Evolutionary conservation across 2,888 invertebrate genomes (phyloP).

Genomic region (Pandemis cinnamomeana): DNA sequence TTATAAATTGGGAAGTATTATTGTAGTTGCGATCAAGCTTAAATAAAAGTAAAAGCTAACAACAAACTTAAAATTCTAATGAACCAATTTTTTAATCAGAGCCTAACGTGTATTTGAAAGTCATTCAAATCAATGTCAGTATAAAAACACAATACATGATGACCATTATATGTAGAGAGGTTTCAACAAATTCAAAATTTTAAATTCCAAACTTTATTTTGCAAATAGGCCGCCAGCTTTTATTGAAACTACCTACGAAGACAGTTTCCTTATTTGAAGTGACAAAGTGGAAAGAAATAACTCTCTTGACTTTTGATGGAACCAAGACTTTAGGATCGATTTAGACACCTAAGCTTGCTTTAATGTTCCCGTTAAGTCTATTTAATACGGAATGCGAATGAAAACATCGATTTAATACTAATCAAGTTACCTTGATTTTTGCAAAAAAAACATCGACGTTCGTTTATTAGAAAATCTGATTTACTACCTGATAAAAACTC

Average conservation of each 20-base stretch:
- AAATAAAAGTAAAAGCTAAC: not conserved
- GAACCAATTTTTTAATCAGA: too few species aligned
- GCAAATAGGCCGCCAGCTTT: too few species aligned
- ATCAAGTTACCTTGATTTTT: not conserved
- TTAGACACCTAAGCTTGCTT: not conserved
- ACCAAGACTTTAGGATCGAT: not conserved
- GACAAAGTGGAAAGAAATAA: not conserved
- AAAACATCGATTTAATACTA: not conserved
- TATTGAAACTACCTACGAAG: too few species aligned
- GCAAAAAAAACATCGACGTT: not conserved
- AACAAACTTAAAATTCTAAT: not conserved
- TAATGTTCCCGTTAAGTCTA: too few species aligned
- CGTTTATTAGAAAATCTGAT: not conserved
- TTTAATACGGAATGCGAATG: too few species aligned
- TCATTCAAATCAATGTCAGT: too few species aligned
- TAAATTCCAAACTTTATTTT: too few species aligned
- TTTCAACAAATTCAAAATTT: too few species aligned
- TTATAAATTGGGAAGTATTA: not conserved
- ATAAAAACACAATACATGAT: too few species aligned
- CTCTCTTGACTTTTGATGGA: not conserved
- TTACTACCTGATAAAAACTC: not conserved
- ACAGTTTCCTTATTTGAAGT: not conserved
- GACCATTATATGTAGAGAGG: too few species aligned
- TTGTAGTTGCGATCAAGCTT: not conserved
- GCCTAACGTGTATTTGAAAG: too few species aligned